A percentile compares a stretch with the other conserved stretches of the same genome.
Evolutionary conservation across 2,888 invertebrate species (phyloP).

Genomic region (Brachyptera putata): DNA sequence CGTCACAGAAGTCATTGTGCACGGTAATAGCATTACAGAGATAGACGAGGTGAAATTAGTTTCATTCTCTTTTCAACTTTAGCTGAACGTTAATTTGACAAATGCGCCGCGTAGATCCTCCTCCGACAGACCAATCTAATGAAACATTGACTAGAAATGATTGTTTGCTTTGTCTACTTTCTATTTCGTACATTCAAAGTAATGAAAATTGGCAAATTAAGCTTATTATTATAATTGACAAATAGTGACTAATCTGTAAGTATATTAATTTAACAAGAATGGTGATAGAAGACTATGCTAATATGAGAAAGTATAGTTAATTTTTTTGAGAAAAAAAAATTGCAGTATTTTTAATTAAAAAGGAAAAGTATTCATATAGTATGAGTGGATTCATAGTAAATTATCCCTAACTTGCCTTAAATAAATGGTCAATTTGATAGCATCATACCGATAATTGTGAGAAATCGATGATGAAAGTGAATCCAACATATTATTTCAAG

Average conservation of each 20-base stretch:
- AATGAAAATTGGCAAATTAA: conserved; percentile 4
- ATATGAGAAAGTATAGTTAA: too few species aligned
- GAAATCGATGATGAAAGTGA: too few species aligned
- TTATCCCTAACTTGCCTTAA: too few species aligned
- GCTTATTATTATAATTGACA: neutral
- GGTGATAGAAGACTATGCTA: too few species aligned
- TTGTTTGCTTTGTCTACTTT: neutral
- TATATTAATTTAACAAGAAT: neutral
- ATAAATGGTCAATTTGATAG: too few species aligned
- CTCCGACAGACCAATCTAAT: neutral
- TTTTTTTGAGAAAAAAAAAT: too few species aligned
- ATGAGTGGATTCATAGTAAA: too few species aligned
- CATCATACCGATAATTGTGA: too few species aligned
- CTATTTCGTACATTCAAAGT: neutral
- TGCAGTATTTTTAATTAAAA: too few species aligned
- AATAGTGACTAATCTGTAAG: neutral
- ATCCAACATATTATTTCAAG: too few species aligned
- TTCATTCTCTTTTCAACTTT: neutral
- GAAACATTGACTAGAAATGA: neutral
- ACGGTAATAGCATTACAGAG: neutral
- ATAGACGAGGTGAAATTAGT: neutral
- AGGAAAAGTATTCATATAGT: too few species aligned
- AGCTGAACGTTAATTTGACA: neutral
- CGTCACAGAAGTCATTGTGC: neutral
- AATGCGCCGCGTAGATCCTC: neutral